phyloP scores from a whole-genome alignment of 2,113 vertebrate species.

The Catharus minimus region DNA sequence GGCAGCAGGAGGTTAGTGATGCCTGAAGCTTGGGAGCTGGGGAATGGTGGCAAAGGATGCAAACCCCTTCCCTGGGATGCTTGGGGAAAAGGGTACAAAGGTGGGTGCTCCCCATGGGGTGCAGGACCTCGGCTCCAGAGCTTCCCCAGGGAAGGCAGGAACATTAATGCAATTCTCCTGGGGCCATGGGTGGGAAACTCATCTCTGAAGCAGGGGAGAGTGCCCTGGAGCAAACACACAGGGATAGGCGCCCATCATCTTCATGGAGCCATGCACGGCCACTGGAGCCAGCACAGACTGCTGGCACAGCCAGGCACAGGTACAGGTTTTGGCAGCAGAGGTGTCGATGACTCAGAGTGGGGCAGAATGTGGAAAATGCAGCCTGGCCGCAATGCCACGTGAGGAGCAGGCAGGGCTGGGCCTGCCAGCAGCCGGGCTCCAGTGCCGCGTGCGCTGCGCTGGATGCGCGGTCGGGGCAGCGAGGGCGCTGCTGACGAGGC shows the following conservation, averaged over 20 bases:
- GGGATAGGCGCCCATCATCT: rapidly evolving
- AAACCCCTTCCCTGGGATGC: neutral
- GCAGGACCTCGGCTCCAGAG: neutral
- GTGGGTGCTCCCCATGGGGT: rapidly evolving
- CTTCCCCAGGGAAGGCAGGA: neutral
- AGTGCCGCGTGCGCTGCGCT: neutral
- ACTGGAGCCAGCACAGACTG: neutral
- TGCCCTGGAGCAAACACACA: rapidly evolving
- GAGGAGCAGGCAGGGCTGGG: constrained; percentile 37
- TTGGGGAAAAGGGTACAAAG: neutral
- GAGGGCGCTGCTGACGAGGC: constrained; percentile 36
- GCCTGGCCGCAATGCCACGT: neutral
- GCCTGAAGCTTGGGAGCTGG: neutral
- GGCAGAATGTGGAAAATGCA: constrained; percentile 60
- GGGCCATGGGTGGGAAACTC: neutral
- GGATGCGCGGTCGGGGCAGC: neutral
- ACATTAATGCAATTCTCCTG: rapidly evolving
- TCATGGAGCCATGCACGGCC: rapidly evolving
- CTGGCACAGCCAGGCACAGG: neutral
- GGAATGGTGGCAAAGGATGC: neutral
- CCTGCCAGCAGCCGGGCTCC: neutral
- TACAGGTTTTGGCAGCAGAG: neutral
- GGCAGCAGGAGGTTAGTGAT: neutral
- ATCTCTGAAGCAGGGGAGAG: neutral
- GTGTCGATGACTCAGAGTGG: neutral